Conservation (phyloP, 2,797 vertebrate genomes). For the Anguilla anguilla region DNA sequence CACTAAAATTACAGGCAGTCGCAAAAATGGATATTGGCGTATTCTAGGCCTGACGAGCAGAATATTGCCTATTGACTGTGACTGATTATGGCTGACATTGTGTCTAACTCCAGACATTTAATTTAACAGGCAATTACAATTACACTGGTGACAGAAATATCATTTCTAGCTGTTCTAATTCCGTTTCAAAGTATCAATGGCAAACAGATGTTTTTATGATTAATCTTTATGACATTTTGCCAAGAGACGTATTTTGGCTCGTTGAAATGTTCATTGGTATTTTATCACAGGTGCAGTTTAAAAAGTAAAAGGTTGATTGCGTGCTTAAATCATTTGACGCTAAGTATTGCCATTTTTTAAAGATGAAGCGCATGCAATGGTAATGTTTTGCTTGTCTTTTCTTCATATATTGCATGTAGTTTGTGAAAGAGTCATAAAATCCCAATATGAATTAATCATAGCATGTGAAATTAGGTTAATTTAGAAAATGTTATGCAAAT, state of each 20-base stretch:
- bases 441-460: neutral
- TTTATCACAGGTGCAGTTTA: slow-evolving; percentile 11
- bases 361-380: neutral
- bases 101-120: neutral
- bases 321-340: neutral
- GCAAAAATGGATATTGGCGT: neutral
- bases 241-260: neutral
- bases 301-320: neutral
- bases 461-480: neutral
- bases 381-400: neutral
- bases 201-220: slow-evolving; percentile 11
- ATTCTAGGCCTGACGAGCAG: neutral
- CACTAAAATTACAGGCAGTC: neutral
- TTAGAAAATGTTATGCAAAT: neutral
- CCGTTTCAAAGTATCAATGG: neutral
- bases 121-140: neutral
- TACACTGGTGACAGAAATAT: neutral
- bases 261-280: neutral
- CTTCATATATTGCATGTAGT: neutral
- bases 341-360: neutral
- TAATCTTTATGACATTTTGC: neutral
- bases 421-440: neutral
- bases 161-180: neutral
- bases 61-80: neutral
- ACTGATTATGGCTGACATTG: neutral